These are phyloP conservation scores for Grammomys surdaster DNA, from an alignment of 2,113 vertebrate genomes.

Conservation along the genomic window DNA sequence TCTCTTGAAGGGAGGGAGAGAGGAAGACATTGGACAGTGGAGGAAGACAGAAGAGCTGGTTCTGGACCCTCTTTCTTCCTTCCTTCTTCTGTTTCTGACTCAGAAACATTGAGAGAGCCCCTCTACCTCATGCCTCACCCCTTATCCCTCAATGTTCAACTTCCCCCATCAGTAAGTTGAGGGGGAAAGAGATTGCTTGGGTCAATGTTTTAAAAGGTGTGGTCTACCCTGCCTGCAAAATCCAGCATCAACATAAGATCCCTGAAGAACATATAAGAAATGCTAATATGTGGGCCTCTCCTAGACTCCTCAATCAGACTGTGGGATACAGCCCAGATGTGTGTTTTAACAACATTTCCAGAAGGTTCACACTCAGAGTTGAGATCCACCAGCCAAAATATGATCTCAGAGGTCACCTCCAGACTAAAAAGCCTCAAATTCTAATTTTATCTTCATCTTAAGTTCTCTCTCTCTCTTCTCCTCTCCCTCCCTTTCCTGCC, in stretches of 20 bases:
- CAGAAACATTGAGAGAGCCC: not conserved
- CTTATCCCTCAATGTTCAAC: not conserved
- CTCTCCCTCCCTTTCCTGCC: not conserved
- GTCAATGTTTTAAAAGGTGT: not conserved
- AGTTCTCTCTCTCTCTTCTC: not conserved
- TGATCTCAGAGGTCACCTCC: not conserved
- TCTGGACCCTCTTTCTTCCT: not conserved
- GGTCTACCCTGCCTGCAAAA: not conserved
- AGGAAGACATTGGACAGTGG: too few relatives aligned
- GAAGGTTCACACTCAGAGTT: not conserved
- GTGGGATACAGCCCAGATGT: not conserved
- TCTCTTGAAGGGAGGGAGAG: too few relatives aligned
- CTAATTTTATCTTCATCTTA: not conserved
- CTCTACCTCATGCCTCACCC: not conserved
- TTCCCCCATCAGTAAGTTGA: not conserved
- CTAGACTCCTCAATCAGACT: not conserved
- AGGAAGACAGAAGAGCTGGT: not conserved
- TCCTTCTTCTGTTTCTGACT: not conserved
- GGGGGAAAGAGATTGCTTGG: not conserved
- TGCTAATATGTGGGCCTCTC: not conserved
- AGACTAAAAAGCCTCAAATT: not conserved
- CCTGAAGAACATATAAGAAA: not conserved
- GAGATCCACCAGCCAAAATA: not conserved
- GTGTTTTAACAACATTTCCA: conserved; percentile 15
- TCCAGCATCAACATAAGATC: too few relatives aligned